A percentile compares a stretch with the other conserved stretches of the same genome.
These are phyloP conservation scores for Timandra comae DNA, from an alignment of 2,888 invertebrate genomes.

Conservation along the genomic window DNA sequence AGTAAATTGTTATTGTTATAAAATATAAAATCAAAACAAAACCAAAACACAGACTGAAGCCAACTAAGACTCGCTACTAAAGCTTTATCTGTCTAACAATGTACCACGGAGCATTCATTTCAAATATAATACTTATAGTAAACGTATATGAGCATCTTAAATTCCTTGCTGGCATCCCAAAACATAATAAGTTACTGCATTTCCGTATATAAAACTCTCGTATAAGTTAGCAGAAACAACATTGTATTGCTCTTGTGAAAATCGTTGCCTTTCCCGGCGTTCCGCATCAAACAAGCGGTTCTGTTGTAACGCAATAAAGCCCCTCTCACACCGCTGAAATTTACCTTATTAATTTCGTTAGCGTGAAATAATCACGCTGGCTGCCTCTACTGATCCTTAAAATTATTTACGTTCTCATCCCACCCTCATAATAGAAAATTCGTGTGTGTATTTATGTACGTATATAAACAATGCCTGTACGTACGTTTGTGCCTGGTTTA, in stretches of 20 bases:
- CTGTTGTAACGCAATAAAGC: conserved; percentile 48
- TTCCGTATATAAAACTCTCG: conserved; percentile 14
- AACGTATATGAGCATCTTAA: conserved; percentile 16
- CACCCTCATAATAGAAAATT: conserved; percentile 29
- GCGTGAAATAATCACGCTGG: conserved; percentile 56
- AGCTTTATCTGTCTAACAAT: neutral
- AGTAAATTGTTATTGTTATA: too few relatives aligned
- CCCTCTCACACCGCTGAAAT: conserved; percentile 45
- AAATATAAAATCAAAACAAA: neutral
- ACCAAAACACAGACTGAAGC: neutral
- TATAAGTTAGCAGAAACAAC: conserved; percentile 14
- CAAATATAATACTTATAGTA: conserved; percentile 13
- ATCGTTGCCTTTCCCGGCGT: conserved; percentile 23
- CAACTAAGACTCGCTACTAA: conserved; percentile 2
- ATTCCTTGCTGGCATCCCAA: conserved; percentile 15
- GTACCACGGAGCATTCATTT: conserved; percentile 10
- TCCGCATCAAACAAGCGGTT: conserved; percentile 47
- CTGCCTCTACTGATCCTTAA: conserved; percentile 53
- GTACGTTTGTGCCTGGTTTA: conserved; percentile 4
- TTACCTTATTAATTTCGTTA: conserved; percentile 67
- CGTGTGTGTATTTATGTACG: conserved; percentile 12
- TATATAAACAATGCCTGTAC: conserved; percentile 16
- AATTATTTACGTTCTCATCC: conserved; percentile 52
- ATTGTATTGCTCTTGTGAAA: conserved; percentile 11
- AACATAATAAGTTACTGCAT: conserved; percentile 24